Base-by-base conservation (phyloP, 2,797 vertebrate species). In the Epinephelus coioides region DNA sequence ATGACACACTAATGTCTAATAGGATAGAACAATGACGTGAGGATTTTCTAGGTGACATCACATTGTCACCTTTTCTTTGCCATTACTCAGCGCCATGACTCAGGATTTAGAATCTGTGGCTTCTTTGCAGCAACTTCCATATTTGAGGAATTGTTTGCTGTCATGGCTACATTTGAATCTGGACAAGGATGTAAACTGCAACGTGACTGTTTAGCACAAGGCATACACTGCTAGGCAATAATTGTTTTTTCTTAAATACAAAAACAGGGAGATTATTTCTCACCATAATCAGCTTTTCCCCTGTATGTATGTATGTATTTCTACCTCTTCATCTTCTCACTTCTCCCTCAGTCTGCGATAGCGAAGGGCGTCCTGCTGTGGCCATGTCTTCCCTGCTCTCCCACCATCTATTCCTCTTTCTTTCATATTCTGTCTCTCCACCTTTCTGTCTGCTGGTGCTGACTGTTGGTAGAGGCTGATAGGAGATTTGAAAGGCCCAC, bases 401-500 rank as follows among this genome's bases (percentile, higher is more conserved):
- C 63, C 75, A 53, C 49, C 49, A 44, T 57, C 69, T 40, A 62
- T 25, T 30, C 21, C 57, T 63, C 55, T 72, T 34, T 76, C 53
- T 51, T 47, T 49, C 51, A 11, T 59, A 61, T n/a, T 69, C 30
- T 59, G 34, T 49, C 40, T 62, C 62, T 61, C 65, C 61, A 60
- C 78, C 68, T 83, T 81, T 82, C 68, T n/a, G 23, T 73, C 23
- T 47, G 67, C 79, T 49, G 62, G 27, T 74, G 72, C 77, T 83
- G 70, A 90, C 82, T 81, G 44, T 67, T 57, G 69, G 82, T 71
- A 65, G 81, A 84, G 84, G 67, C 76, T 53, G 74, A 83, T 69
- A 69, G 47, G 84, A 88, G 76, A 77, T 88, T 76, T 88, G 62
- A 91, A 90, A 88, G 77, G 59, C 59, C 55, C 66, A 15, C n/a